Conservation (phyloP, 2,888 invertebrate species). For the Pristionchus maxplancki region DNA sequence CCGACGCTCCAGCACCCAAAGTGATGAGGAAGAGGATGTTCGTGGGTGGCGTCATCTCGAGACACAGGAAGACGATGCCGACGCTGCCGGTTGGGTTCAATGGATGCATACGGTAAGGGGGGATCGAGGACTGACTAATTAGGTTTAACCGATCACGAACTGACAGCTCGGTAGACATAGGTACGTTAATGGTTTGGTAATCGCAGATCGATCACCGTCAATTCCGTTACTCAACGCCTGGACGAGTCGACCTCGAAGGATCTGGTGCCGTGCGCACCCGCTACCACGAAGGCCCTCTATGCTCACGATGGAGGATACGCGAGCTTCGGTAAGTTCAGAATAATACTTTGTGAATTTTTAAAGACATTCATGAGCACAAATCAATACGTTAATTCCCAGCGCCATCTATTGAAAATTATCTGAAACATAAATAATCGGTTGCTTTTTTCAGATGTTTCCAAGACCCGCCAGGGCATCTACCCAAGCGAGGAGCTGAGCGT, state of each 20-base stretch:
- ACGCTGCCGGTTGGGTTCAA: slow-evolving; percentile 64
- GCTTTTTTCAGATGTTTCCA: neutral
- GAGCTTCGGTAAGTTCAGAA: slow-evolving; percentile 65
- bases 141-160: neutral
- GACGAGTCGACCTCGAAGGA: slow-evolving; percentile 60
- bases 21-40: slow-evolving; percentile 74
- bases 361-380: too few species aligned
- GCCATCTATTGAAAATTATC: too few species aligned
- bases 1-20: slow-evolving; percentile 73
- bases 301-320: slow-evolving; percentile 71
- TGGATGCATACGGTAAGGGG: slow-evolving; percentile 68
- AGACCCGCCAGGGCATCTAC: slow-evolving; percentile 31
- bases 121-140: neutral
- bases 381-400: too few species aligned
- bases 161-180: neutral
- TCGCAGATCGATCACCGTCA: slow-evolving; percentile 53
- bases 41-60: slow-evolving; percentile 75
- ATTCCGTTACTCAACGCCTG: slow-evolving; percentile 56
- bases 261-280: slow-evolving; percentile 66
- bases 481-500: slow-evolving; percentile 22
- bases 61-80: slow-evolving; percentile 68
- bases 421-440: too few species aligned
- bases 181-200: neutral
- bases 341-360: too few species aligned
- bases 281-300: slow-evolving; percentile 65